A percentile compares a stretch with the other conserved stretches of the same genome.
phyloP scores from a whole-genome alignment of 2,888 invertebrate species.

The Hanleya hanleyi region DNA sequence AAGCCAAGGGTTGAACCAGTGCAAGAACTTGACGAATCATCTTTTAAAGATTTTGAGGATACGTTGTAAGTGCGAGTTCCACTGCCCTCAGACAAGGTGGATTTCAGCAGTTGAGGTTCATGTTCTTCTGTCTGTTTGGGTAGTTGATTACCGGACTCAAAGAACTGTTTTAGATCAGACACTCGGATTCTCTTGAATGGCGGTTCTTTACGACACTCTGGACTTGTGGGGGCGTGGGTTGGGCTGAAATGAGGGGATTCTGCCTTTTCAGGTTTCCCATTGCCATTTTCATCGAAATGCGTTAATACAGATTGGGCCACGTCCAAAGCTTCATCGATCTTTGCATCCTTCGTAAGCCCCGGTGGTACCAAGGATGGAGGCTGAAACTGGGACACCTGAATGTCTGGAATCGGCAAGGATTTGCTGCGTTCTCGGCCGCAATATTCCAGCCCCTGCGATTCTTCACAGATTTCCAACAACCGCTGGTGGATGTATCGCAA shows the following conservation, averaged over 20 bases:
- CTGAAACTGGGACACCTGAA: slow-evolving; percentile 39
- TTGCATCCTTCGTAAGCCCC: not conserved
- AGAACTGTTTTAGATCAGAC: slow-evolving; percentile 91
- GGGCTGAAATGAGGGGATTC: slow-evolving; percentile 16
- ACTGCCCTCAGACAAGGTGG: not conserved
- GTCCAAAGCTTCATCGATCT: slow-evolving; percentile 7
- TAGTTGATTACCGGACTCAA: slow-evolving; percentile 79
- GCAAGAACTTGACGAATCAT: slow-evolving; percentile 42
- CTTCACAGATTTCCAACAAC: slow-evolving; percentile 90
- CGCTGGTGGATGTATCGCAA: slow-evolving; percentile 78
- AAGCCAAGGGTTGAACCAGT: slow-evolving; percentile 36
- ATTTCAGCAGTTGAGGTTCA: not conserved
- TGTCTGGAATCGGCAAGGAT: slow-evolving; percentile 81
- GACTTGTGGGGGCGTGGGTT: slow-evolving; percentile 31
- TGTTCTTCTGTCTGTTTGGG: slow-evolving; percentile 77
- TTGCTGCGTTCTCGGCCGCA: slow-evolving; percentile 88
- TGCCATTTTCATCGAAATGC: not conserved
- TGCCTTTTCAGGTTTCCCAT: not conserved
- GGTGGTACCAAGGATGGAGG: not conserved
- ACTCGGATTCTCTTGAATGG: slow-evolving; percentile 83
- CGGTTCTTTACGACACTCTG: slow-evolving; percentile 60
- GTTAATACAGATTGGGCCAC: slow-evolving; percentile 10
- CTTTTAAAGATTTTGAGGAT: slow-evolving; percentile 22
- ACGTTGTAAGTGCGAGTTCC: not conserved
- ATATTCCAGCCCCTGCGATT: slow-evolving; percentile 84